Base-by-base conservation (phyloP, 1,140 invertebrate species). In the Nephotettix cincticeps region DNA sequence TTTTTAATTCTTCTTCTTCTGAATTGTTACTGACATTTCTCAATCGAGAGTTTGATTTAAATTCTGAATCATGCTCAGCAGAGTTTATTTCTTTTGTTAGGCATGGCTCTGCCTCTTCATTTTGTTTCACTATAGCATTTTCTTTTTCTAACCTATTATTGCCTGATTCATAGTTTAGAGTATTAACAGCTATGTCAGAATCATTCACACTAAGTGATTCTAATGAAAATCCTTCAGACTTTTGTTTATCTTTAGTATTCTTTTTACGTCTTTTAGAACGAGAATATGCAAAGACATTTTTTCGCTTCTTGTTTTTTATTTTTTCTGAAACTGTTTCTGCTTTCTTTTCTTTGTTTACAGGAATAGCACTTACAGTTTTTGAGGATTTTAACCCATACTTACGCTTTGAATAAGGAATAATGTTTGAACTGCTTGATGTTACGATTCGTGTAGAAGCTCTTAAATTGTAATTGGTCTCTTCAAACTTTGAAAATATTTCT, bases 391-490 rank as follows among this genome's bases (percentile, higher is more conserved):
- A 61, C 25, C 56, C 1, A 29, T 61, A 61, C 28, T 61, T 61
- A 9, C 56, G 14, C 25, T 61, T 61, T 27, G 56, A 27, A n/a
- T 61, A 61, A 27, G 56, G 56, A 28, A 61, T 61, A 27, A 61
- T 61, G 25, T 61, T 61, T 27, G 21, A 61, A 25, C 56, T 61
- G 28, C 56, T 61, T 11, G 56, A 61, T 11, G 56, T 61, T 27
- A 61, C 56, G 13, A 61, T 61, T 61, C 56, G 25, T 6, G 56
- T 61, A 6, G 56, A 61, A 61, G 14, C 56, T 27, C 56, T 61
- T n/a, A 61, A 61, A 27, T 61, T 61, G 56, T 61, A 61, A n/a
- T 61, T 25, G 6, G 56, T 61, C 23, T 61, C 56, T 61, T 61
- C 56, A 61, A 61, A 61, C n/a, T 61, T 61, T 27, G 56, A 61